phyloP scores from a whole-genome alignment of 2,113 vertebrate genomes.

The Psittacara wagleri region DNA sequence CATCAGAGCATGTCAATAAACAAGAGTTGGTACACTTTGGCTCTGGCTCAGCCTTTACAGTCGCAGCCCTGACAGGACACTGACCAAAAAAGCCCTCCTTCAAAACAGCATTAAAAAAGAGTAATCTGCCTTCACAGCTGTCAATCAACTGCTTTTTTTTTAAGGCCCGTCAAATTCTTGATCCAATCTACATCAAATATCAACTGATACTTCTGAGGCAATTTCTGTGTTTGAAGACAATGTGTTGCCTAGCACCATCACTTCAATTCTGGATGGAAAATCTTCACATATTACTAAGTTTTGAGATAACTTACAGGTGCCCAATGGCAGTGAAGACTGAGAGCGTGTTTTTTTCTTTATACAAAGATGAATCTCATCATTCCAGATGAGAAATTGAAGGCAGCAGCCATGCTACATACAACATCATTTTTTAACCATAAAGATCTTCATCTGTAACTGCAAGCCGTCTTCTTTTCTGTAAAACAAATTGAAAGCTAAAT shows the following conservation, averaged over 20 bases:
- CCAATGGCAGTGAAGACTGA: not conserved
- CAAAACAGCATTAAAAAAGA: not conserved
- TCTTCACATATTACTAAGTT: not conserved
- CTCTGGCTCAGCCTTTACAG: not conserved
- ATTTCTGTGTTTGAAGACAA: not conserved
- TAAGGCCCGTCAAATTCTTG: not conserved
- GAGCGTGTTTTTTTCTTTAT: not conserved
- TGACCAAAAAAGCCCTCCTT: not conserved
- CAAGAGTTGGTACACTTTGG: not conserved
- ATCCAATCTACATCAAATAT: not conserved
- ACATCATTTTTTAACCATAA: not conserved
- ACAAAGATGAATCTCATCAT: not conserved
- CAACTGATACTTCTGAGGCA: not conserved
- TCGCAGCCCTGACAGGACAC: not conserved
- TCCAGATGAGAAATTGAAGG: not conserved
- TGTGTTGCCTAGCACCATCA: accelerated
- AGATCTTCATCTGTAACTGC: not conserved
- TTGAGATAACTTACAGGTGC: not conserved
- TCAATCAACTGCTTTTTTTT: not conserved
- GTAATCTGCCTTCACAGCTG: not conserved
- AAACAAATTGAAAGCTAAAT: not conserved
- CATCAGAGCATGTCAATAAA: accelerated
- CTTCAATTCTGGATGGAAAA: not conserved
- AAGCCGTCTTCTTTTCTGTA: not conserved
- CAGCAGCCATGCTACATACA: not conserved